phyloP scores from a whole-genome alignment of 1,140 invertebrate genomes.

The Brachionus angularis region DNA sequence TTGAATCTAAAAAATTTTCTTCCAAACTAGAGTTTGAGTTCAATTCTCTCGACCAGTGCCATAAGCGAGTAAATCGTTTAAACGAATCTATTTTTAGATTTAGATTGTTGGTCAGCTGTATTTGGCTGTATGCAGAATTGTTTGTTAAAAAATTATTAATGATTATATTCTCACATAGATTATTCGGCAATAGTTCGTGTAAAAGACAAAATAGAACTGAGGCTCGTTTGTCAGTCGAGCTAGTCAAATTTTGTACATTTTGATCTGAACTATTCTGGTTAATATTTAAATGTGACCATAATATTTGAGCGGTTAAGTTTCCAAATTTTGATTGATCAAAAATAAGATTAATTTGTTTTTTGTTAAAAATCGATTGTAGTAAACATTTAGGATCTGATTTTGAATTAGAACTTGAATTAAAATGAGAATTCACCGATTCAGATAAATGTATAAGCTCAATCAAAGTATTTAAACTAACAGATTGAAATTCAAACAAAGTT shows the following conservation, averaged over 20 bases:
- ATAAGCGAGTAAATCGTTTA: slow-evolving; percentile 71
- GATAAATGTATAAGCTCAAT: slow-evolving; percentile 15
- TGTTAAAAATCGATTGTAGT: background rate
- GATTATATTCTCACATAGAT: slow-evolving; percentile 35
- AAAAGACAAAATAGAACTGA: slow-evolving; percentile 6
- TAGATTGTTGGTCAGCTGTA: slow-evolving; percentile 48
- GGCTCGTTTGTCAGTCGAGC: slow-evolving; percentile 26
- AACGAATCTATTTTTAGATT: slow-evolving; percentile 65
- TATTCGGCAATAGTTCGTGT: slow-evolving; percentile 31
- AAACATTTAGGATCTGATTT: slow-evolving; percentile 1
- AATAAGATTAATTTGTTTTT: background rate
- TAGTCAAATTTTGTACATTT: background rate
- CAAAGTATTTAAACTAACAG: slow-evolving; percentile 19
- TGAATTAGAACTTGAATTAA: background rate
- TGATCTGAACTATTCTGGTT: background rate
- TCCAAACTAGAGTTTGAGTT: slow-evolving; percentile 55
- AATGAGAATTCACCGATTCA: slow-evolving; percentile 5
- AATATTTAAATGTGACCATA: slow-evolving; percentile 27
- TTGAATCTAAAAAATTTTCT: background rate
- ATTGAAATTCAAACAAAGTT: slow-evolving; percentile 28
- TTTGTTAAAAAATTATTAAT: slow-evolving; percentile 16
- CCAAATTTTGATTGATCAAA: slow-evolving; percentile 22
- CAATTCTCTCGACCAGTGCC: slow-evolving; percentile 72
- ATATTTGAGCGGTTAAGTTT: slow-evolving; percentile 9
- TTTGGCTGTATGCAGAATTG: background rate